These are phyloP conservation scores for Netelia virgata DNA, from an alignment of 2,888 invertebrate species.

Conservation along the genomic window DNA sequence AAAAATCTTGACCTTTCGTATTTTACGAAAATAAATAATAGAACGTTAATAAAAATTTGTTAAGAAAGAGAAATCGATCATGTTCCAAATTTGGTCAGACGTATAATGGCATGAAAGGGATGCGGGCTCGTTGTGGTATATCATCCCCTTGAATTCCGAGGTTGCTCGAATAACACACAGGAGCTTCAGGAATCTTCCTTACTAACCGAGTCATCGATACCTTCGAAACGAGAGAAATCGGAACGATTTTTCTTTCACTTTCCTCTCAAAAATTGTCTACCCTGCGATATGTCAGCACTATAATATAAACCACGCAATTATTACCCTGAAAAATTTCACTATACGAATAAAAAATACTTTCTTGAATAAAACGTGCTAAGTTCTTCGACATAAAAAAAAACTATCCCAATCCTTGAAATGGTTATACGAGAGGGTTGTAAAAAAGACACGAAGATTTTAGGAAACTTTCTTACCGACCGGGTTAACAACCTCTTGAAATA, in stretches of 20 bases:
- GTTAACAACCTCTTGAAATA: background rate
- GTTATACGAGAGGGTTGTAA: background rate
- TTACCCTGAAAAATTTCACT: too few species aligned
- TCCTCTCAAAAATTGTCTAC: too few species aligned
- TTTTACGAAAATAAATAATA: background rate
- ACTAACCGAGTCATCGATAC: constrained; percentile 51
- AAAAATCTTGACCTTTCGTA: background rate
- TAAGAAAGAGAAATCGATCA: constrained; percentile 13
- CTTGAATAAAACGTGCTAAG: too few species aligned
- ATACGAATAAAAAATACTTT: too few species aligned
- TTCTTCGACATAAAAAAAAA: too few species aligned
- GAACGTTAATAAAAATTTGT: constrained; percentile 30
- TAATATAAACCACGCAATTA: too few species aligned
- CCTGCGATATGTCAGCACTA: too few species aligned
- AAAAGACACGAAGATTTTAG: background rate
- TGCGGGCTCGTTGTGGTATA: constrained; percentile 14
- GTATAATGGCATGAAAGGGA: constrained; percentile 22
- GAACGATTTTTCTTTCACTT: constrained; percentile 33
- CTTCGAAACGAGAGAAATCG: constrained; percentile 3
- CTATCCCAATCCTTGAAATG: too few species aligned
- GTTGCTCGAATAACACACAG: constrained; percentile 3
- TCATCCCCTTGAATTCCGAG: constrained; percentile 67
- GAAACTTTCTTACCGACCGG: constrained; percentile 25
- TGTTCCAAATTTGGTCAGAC: background rate
- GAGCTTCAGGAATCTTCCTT: constrained; percentile 38